Evolutionary conservation across 2,888 invertebrate species (phyloP).

Genomic region (Tetropium fuscum): DNA sequence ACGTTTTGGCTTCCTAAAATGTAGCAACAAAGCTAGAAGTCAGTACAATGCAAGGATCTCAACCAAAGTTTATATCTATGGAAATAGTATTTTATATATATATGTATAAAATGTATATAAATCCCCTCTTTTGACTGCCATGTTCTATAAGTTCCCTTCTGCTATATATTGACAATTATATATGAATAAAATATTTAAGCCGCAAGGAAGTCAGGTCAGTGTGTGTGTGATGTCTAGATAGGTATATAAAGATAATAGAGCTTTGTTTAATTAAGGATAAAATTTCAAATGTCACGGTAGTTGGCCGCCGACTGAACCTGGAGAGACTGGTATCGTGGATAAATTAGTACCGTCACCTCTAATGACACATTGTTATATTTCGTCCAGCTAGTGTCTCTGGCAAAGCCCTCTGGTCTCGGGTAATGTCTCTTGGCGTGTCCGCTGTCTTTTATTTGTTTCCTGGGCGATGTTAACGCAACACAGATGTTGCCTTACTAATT

Average conservation of each 20-base stretch:
- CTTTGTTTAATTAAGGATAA: slow-evolving; percentile 35
- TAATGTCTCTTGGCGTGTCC: slow-evolving; percentile 26
- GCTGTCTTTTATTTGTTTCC: slow-evolving; percentile 52
- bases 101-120: no score
- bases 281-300: slow-evolving; percentile 39
- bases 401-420: slow-evolving; percentile 7
- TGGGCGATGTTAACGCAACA: slow-evolving; percentile 58
- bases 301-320: slow-evolving; percentile 9
- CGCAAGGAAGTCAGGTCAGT: no score
- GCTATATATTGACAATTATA: no score
- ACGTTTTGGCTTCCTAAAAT: no score
- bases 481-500: slow-evolving; percentile 64
- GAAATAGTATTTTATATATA: no score
- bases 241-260: slow-evolving; percentile 3
- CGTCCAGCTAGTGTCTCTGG: slow-evolving; percentile 14
- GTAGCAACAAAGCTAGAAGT: no score
- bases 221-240: no score
- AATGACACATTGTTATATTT: slow-evolving; percentile 30
- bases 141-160: no score
- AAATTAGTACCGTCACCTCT: slow-evolving; percentile 35
- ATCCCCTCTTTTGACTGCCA: no score
- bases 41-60: no score
- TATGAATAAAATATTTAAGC: no score
- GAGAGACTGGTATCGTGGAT: slow-evolving; percentile 28
- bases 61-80: no score